Evolutionary conservation across 1,140 invertebrate genomes (phyloP), one percentile per base, ranked within the genome.

Genomic region (Battus philenor): DNA sequence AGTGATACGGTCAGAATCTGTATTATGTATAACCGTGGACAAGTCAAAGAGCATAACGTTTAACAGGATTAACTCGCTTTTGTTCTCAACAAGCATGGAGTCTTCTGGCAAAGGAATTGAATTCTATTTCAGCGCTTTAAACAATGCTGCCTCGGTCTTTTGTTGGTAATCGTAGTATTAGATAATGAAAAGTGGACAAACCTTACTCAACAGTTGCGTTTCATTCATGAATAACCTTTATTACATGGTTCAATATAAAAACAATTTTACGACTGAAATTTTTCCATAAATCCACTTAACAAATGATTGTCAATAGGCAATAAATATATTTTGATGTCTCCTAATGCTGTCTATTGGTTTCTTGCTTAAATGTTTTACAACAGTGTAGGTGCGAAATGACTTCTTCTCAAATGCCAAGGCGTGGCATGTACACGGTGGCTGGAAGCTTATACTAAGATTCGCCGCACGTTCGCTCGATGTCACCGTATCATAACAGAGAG

Each of bases 51-150:
- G 29, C 38, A 29, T 41, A 41, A 41, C 29, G 32, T 51, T 44
- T 50, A 44, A 58, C 34, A 39, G 50, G 46, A 53, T 54, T 58
- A 48, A 44, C 48, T 11, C 36, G 17, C 45, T 50, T 50, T 45
- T 58, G 46, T 44, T 41, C 44, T 29, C 31, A 43, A 18, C 30
- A 36, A 45, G 44, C 31, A 49, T 33, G 18, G 38, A 41, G 38
- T 29, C 22, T 39, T 47, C 44, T 41, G 47, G 26, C 59, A 68
- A 65, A 62, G 52, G 47, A 59, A 62, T 65, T 60, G 63, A 60
- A 60, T 58, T 66, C 43, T 58, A 49, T 59, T 49, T 53, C 51
- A 54, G 52, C 39, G 39, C 24, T 44, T 50, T 47, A 41, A 41
- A 41, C 38, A 41, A 41, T 41, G 12, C 8, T 41, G 16, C 29